These are phyloP conservation scores for Oreochromis mossambicus DNA, from an alignment of 2,797 vertebrate species.

Conservation along the genomic window DNA sequence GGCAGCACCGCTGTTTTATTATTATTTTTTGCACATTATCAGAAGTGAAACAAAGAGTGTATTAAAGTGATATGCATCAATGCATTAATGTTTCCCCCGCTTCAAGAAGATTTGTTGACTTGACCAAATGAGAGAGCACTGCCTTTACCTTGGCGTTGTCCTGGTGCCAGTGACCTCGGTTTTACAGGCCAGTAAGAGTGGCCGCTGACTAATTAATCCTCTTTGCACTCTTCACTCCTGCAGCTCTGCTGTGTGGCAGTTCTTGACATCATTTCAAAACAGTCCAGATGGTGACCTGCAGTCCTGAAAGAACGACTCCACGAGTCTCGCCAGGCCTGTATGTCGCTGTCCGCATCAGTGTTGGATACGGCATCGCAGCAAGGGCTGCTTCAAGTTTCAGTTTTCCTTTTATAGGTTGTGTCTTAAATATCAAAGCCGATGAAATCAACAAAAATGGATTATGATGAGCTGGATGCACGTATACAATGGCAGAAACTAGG, in stretches of 20 bases:
- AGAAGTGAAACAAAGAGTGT: background rate
- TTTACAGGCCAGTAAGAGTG: constrained; percentile 47
- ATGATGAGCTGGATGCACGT: background rate
- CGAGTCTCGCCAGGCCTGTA: background rate
- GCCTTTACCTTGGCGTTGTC: background rate
- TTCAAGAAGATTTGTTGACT: background rate
- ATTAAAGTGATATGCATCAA: background rate
- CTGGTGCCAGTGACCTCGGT: constrained; percentile 29
- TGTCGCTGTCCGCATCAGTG: background rate
- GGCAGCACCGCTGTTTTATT: background rate
- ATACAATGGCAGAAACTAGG: constrained; percentile 19
- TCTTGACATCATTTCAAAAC: constrained; percentile 51
- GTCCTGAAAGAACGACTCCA: background rate
- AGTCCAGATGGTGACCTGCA: constrained; percentile 50
- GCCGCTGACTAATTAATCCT: constrained; percentile 76
- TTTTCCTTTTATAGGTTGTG: constrained; percentile 13
- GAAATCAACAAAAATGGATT: constrained; percentile 39
- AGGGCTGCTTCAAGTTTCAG: background rate
- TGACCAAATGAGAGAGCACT: background rate
- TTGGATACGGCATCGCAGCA: background rate
- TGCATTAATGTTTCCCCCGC: background rate
- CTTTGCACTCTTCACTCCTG: constrained; percentile 65
- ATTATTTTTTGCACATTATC: background rate
- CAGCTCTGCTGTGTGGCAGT: constrained; percentile 38
- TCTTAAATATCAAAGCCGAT: constrained; percentile 16